These are phyloP conservation scores for Epinotia brunnichana DNA, from an alignment of 2,888 invertebrate genomes.

Conservation along the genomic window DNA sequence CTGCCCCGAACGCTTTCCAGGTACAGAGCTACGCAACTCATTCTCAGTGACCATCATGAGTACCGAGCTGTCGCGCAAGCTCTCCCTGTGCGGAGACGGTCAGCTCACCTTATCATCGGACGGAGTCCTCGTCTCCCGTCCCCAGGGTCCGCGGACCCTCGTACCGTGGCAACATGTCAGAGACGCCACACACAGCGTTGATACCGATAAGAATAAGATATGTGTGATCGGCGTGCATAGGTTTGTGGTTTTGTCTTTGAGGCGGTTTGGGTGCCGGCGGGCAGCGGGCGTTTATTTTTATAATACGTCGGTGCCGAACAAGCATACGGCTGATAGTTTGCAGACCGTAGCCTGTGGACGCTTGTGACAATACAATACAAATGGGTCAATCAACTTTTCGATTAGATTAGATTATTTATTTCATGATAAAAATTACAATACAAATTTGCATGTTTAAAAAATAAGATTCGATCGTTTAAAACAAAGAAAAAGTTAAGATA, in stretches of 20 bases:
- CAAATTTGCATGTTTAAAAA: too few species aligned
- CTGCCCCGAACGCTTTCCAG: slow-evolving; percentile 63
- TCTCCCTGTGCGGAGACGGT: slow-evolving; percentile 85
- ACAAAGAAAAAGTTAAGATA: too few species aligned
- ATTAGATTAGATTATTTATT: too few species aligned
- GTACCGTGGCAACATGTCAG: slow-evolving; percentile 85
- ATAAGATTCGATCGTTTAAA: too few species aligned
- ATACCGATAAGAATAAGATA: slow-evolving; percentile 83
- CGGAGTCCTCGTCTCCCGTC: slow-evolving; percentile 83
- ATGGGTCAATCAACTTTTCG: too few species aligned
- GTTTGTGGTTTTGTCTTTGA: slow-evolving; percentile 64
- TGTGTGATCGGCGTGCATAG: slow-evolving; percentile 86
- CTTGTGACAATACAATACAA: too few species aligned
- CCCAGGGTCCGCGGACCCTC: slow-evolving; percentile 74
- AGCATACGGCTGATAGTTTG: too few species aligned
- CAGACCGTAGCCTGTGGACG: too few species aligned
- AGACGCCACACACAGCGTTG: slow-evolving; percentile 81
- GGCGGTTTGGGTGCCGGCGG: too few species aligned
- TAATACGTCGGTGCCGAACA: too few species aligned
- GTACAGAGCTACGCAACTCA: slow-evolving; percentile 76
- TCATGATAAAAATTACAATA: too few species aligned
- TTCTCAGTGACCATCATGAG: slow-evolving; percentile 86
- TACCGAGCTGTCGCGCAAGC: slow-evolving; percentile 85
- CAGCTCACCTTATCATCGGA: slow-evolving; percentile 80
- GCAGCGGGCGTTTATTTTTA: too few species aligned